Base-by-base conservation (phyloP, 1,140 invertebrate genomes). In the Leucophenga varia region DNA sequence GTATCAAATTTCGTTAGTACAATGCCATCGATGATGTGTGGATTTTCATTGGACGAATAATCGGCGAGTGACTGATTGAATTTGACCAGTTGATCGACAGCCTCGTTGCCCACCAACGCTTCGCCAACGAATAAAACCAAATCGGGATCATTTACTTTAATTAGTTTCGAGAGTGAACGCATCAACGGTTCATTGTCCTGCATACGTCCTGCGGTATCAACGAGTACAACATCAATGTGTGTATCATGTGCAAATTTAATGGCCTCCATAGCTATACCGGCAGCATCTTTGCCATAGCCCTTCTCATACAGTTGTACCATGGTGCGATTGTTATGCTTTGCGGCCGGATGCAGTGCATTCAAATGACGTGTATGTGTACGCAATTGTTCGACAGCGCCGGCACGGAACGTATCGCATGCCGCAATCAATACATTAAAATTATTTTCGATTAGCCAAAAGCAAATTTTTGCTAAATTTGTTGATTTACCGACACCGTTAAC, bases 401-500 rank as follows among this genome's bases (percentile, higher is more conserved):
- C 96, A 59, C 97, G 84, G 80, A 99, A 99, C 32, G 97, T 99
- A 79, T 99, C 97, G 76, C 97, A 99, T 28, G 97, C 97, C 12
- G 97, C 97, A 50, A 99, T 98, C 57, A 99, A 76, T 12, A 99
- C 97, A 32, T 90, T 85, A 60, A 97, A 86, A 60, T 93, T 89
- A 76, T 99, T 99, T 79, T 99, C 96, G 56, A 98, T 95, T 39
- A 99, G 79, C 97, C 97, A 99, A 75, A 99, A 99, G 69, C 94
- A 95, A 45, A 99, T 97, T 84, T 99, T 99, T 2, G 97, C 97
- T 28, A 99, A 79, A 80, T 99, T 99, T 2, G 97, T 99, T 0
- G 95, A 98, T 73, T 99, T 99, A 37, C 97, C 97, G 2, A 99
- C 97, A 32, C 97, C 97, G 77, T 99, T 99, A 0, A 99, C 97